These are phyloP conservation scores for Saccostrea echinata DNA, from an alignment of 1,140 invertebrate species.

Conservation along the genomic window DNA sequence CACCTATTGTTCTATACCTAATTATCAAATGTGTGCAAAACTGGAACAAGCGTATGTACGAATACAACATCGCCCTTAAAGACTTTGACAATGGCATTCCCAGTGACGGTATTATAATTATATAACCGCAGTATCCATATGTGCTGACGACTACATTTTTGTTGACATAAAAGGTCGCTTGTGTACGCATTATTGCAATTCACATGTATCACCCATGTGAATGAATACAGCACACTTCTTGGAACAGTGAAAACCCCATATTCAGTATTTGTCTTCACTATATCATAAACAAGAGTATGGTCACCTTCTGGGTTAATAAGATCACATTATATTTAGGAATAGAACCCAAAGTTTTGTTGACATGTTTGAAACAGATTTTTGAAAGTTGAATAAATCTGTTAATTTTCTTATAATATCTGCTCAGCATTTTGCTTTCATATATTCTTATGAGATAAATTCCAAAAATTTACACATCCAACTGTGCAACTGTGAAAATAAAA, in stretches of 20 bases:
- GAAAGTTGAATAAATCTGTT: no score
- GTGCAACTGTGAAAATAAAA: no score
- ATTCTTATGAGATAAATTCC: no score
- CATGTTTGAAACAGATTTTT: no score
- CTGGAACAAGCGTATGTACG: not conserved
- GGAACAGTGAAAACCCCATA: not conserved
- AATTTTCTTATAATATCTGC: no score
- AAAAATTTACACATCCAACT: no score
- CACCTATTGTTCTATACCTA: no score
- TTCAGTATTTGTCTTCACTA: not conserved
- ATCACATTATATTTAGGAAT: not conserved
- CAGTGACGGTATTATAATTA: constrained; percentile 42
- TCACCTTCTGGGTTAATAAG: not conserved
- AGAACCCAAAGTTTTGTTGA: not conserved
- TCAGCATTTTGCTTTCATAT: no score
- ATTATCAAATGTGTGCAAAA: no score
- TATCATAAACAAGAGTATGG: not conserved
- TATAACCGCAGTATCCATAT: constrained; percentile 39
- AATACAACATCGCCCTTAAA: not conserved
- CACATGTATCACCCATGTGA: constrained; percentile 8
- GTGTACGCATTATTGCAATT: constrained; percentile 14
- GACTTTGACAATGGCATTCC: not conserved
- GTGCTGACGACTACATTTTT: constrained; percentile 23
- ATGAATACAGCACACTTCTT: not conserved
- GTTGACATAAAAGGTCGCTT: constrained; percentile 31